Base-by-base conservation (phyloP, 1,140 invertebrate genomes). In the Drosophila rhopaloa region DNA sequence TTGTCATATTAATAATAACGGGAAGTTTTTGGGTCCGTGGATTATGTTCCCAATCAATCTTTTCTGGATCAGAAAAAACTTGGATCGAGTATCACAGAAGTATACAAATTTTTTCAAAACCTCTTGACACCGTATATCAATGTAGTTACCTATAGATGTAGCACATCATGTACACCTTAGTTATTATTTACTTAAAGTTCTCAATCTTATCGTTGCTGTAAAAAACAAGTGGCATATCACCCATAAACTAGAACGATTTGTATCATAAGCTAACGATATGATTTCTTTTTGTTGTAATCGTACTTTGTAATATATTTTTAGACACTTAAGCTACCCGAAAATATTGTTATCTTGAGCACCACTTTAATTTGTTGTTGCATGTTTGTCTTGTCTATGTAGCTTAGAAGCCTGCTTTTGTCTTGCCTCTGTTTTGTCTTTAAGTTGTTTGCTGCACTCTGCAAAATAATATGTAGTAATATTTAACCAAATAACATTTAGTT, bases 331-430 rank as follows among this genome's bases (percentile, higher is more conserved):
- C 5, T 38, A 32, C 32, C 37, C 4, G 0, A 48, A 37, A 38
- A 67, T 50, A 63, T 62, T 67, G 58, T 67, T 67, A 67, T 51
- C 56, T 60, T 65, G 46, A 63, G 72, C 57, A 67, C 62, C 53
- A 56, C 41, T 43, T 72, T 48, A 50, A 43, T 50, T 48, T 50
- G 41, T 77, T 68, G 57, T 56, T 50, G 37, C 79, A 60, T 76
- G 38, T 48, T 35, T 65, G 54, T 61, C 72, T 72, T 71, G 74
- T 59, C 61, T 68, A 53, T 68, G 65, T 68, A 68, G 60, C 60
- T 19, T 67, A 53, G 65, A 68, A 38, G 65, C 60, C 59, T 67
- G 65, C 65, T 27, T 53, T 46, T 68, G 50, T 59, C 14, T 38
- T 47, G 43, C 44, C 47, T 57, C 40, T 66, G 56, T 67, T 37